Conservation (phyloP, 1,140 invertebrate genomes). For the Drusus annulatus region DNA sequence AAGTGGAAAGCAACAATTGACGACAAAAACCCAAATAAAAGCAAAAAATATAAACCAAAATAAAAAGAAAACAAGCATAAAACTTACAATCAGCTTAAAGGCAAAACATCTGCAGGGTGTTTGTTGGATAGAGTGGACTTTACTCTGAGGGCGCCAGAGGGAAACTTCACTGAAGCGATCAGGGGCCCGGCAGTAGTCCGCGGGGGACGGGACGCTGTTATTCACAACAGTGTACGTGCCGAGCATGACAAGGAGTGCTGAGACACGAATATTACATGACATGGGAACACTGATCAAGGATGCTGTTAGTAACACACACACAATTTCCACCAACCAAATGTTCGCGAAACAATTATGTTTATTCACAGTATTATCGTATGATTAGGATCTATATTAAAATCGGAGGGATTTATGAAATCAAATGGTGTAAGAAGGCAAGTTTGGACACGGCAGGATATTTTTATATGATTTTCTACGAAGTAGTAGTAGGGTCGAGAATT, state of each 20-base stretch:
- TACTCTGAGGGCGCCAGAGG: slow-evolving; percentile 46
- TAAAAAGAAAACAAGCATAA: slow-evolving; percentile 62
- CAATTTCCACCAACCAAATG: slow-evolving; percentile 52
- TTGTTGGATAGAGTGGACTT: slow-evolving; percentile 47
- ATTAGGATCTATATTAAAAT: slow-evolving; percentile 28
- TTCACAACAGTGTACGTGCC: slow-evolving; percentile 42
- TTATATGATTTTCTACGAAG: slow-evolving; percentile 40
- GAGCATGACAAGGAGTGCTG: slow-evolving; percentile 46
- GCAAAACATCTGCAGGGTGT: slow-evolving; percentile 62
- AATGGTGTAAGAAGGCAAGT: slow-evolving; percentile 51
- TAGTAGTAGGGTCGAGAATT: slow-evolving; percentile 49
- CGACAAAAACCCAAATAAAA: slow-evolving; percentile 59
- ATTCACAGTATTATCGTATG: slow-evolving; percentile 44
- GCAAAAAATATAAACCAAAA: slow-evolving; percentile 59
- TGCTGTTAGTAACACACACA: slow-evolving; percentile 60
- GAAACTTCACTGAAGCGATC: slow-evolving; percentile 44
- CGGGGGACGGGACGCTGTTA: slow-evolving; percentile 44
- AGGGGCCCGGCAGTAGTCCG: slow-evolving; percentile 5
- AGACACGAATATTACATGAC: slow-evolving; percentile 47
- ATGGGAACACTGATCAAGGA: slow-evolving; percentile 56
- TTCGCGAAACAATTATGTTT: slow-evolving; percentile 37
- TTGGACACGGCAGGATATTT: slow-evolving; percentile 36
- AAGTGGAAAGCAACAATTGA: slow-evolving; percentile 53
- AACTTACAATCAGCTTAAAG: slow-evolving; percentile 72
- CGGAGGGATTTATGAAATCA: slow-evolving; percentile 42